Percentiles rank a stretch among this genome's conserved stretches.
Conservation (phyloP, 1,140 invertebrate species). For the Drosophila ohnishii region DNA sequence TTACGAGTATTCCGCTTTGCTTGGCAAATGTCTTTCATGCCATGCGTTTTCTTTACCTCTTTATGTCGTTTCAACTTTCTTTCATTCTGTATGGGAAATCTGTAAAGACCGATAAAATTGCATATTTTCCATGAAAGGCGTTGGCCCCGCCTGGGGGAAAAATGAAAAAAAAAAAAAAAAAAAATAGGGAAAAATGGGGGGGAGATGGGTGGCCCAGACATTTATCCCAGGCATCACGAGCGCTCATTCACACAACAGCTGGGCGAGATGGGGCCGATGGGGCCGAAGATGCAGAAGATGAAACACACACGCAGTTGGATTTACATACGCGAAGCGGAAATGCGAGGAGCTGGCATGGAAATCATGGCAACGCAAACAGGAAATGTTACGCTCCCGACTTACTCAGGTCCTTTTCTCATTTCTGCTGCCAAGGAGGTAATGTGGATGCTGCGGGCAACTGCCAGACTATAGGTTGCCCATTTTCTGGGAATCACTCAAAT, state of each 20-base stretch:
- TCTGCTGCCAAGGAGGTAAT: slow-evolving; percentile 44
- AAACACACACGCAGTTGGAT: slow-evolving; percentile 30
- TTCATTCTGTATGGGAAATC: slow-evolving; percentile 58
- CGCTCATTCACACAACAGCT: slow-evolving; percentile 48
- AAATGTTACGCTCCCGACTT: slow-evolving; percentile 61
- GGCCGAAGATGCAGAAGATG: slow-evolving; percentile 15
- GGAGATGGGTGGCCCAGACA: slow-evolving; percentile 40
- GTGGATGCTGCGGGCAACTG: slow-evolving; percentile 7
- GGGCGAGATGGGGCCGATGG: not conserved
- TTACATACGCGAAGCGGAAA: slow-evolving; percentile 15
- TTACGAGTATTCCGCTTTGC: slow-evolving; percentile 36
- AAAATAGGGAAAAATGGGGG: not conserved
- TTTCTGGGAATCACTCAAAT: not conserved
- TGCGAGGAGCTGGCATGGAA: slow-evolving; percentile 43
- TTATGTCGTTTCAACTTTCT: slow-evolving; percentile 33
- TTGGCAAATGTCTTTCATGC: slow-evolving; percentile 74
- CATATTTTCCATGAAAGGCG: slow-evolving; percentile 79
- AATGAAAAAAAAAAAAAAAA: slow-evolving; percentile 16
- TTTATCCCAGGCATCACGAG: slow-evolving; percentile 56
- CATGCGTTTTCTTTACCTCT: slow-evolving; percentile 45
- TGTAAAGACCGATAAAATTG: slow-evolving; percentile 82
- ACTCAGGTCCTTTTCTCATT: slow-evolving; percentile 39
- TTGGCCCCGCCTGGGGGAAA: slow-evolving; percentile 27
- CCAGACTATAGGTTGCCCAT: slow-evolving; percentile 27
- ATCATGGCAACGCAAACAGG: slow-evolving; percentile 77